Evolutionary conservation across 2,888 invertebrate genomes (phyloP), one percentile per base, ranked within the genome.

Genomic region (Abrostola triplasia): DNA sequence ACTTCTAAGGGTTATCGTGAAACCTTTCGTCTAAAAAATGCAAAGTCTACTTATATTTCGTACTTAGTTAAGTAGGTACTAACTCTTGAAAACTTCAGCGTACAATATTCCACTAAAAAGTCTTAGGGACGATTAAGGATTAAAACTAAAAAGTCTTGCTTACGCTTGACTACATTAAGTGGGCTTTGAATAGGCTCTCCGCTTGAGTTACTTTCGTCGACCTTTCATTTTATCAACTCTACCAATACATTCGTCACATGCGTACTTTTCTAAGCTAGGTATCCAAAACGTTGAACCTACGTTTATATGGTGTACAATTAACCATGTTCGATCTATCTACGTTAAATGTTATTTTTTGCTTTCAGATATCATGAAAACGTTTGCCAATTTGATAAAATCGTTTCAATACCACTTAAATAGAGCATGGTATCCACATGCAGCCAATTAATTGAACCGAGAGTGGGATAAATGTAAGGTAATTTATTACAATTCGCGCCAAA

Each of bases 381-480:
- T 64, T 67, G 24, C 12, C 10, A 59, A 64, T 58, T 55, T 57
- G 48, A 73, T 66, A 62, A 69, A 71, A 66, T 71, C 51, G 59
- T 67, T 67, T 63, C 61, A 62, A 64, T 73, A 73, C 75, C 64
- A 71, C 59, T 67, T 62, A 63, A 74, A 79, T 79, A 76, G 62
- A 74, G 59, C 61, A 60, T 67, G 60, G 74, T 77, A 84, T 82
- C 82, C 87, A 85, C 85, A 87, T 81, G 80, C 79, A 83, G 79
- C 87, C 89, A 90, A 91, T 92, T 91, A 91, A 90, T 88, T 88
- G 88, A 84, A 81, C 86, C 85, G 81, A 82, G 81, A 82, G 82
- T 75, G 88, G 88, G 88, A 91, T 91, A 90, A 91, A 92, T 91
- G 92, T 85, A 84, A 86, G 80, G 89, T 89, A 88, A 92, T 92